phyloP scores from a whole-genome alignment of 2,888 invertebrate genomes.

The Sphaerophoria taeniata region DNA sequence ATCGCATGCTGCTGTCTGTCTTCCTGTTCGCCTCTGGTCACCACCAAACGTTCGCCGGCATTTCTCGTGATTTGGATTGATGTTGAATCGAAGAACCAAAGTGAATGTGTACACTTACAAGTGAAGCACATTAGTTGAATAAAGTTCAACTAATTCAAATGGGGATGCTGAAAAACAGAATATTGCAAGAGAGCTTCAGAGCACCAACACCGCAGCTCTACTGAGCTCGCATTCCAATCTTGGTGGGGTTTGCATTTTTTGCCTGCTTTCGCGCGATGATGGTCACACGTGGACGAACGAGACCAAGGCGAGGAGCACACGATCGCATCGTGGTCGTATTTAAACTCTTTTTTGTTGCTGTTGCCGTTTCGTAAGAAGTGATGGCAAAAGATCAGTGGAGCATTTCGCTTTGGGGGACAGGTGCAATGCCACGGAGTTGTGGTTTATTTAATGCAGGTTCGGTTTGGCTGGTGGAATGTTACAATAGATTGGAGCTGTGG shows the following conservation, averaged over 20 bases:
- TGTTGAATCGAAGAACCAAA: slow-evolving; percentile 32
- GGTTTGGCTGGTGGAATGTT: slow-evolving; percentile 50
- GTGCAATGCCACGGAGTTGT: slow-evolving; percentile 62
- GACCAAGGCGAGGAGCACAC: slow-evolving; percentile 43
- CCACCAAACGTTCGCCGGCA: slow-evolving; percentile 28
- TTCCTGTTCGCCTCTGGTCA: slow-evolving; percentile 34
- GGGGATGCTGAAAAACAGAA: slow-evolving; percentile 54
- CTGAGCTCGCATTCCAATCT: slow-evolving; percentile 63
- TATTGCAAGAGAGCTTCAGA: slow-evolving; percentile 9
- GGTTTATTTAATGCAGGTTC: slow-evolving; percentile 56
- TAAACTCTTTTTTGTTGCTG: slow-evolving; percentile 4
- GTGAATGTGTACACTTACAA: slow-evolving; percentile 51
- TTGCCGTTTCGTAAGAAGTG: slow-evolving; percentile 6
- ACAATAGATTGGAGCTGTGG: slow-evolving; percentile 31
- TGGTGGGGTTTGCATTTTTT: slow-evolving; percentile 39
- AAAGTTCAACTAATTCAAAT: slow-evolving; percentile 71
- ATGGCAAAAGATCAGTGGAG: slow-evolving; percentile 65
- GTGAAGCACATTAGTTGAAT: slow-evolving; percentile 70
- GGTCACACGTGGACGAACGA: slow-evolving; percentile 63
- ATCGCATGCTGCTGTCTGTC: slow-evolving; percentile 39
- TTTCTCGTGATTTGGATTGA: slow-evolving; percentile 40
- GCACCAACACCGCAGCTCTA: background rate
- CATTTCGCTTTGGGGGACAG: slow-evolving; percentile 71
- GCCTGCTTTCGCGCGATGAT: slow-evolving; percentile 34
- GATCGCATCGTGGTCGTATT: slow-evolving; percentile 49